These are phyloP conservation scores for Drosophila sulfurigaster DNA, from an alignment of 1,140 invertebrate genomes.

Conservation along the genomic window DNA sequence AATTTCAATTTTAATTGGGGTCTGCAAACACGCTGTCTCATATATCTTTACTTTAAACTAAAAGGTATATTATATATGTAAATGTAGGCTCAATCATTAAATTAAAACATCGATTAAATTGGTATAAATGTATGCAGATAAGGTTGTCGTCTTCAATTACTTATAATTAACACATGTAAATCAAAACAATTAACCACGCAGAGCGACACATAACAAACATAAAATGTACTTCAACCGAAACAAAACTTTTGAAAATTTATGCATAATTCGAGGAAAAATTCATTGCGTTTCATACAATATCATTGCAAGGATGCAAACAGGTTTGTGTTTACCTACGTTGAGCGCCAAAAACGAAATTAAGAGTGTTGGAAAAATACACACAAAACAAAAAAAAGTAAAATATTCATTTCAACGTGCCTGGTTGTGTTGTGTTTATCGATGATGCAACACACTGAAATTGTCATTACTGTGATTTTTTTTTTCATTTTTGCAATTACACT, in stretches of 20 bases:
- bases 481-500: no score
- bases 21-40: conserved; percentile 73
- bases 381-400: no score
- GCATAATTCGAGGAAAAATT: conserved; percentile 16
- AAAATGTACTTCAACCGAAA: conserved; percentile 8
- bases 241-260: conserved; percentile 3
- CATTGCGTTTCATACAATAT: conserved; percentile 41
- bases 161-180: conserved; percentile 57
- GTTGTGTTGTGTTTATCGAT: background rate
- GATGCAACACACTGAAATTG: background rate
- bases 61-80: conserved; percentile 50
- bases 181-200: conserved; percentile 76
- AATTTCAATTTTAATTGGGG: conserved; percentile 64
- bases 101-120: conserved; percentile 37
- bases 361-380: background rate
- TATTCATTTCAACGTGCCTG: background rate
- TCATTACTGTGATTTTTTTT: no score
- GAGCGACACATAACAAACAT: conserved; percentile 43
- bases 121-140: conserved; percentile 12
- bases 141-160: conserved; percentile 1
- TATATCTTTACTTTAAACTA: conserved; percentile 80
- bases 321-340: background rate
- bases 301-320: conserved; percentile 3
- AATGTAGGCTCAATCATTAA: conserved; percentile 58
- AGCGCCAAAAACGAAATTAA: background rate